Percentiles rank a stretch among this genome's conserved stretches.
phyloP scores from a whole-genome alignment of 2,797 vertebrate species.

The Pseudomugil tenellus region DNA sequence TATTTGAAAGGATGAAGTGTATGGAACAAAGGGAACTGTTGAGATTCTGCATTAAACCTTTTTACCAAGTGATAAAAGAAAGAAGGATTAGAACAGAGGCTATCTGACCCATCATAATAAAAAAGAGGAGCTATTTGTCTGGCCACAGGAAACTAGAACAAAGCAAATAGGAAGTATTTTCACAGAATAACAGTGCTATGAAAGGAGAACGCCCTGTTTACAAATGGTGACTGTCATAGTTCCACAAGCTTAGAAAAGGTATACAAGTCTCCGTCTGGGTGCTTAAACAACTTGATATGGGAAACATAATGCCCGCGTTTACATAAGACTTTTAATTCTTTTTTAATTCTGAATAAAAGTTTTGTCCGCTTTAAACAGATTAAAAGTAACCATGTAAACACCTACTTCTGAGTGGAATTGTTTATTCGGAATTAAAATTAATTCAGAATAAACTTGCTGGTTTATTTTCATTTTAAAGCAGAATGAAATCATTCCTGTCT shows the following conservation, averaged over 20 bases:
- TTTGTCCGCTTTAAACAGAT: too few species aligned
- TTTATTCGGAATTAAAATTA: too few species aligned
- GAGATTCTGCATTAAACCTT: slow-evolving; percentile 28
- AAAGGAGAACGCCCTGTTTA: slow-evolving; percentile 53
- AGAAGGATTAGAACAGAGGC: slow-evolving; percentile 2
- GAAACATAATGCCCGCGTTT: too few species aligned
- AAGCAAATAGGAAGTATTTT: slow-evolving; percentile 40
- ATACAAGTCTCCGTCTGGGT: slow-evolving; percentile 7
- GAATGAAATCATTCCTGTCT: too few species aligned
- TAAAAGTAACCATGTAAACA: too few species aligned
- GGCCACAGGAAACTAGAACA: slow-evolving; percentile 25
- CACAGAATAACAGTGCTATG: slow-evolving; percentile 31
- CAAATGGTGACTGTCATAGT: slow-evolving; percentile 15
- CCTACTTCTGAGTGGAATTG: too few species aligned
- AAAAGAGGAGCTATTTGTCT: slow-evolving; percentile 31
- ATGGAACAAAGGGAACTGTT: slow-evolving; percentile 28
- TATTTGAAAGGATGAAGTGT: slow-evolving; percentile 40
- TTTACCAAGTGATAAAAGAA: slow-evolving; percentile 33
- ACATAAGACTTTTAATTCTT: too few species aligned
- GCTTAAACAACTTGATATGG: slow-evolving; percentile 16
- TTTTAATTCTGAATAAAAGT: too few species aligned
- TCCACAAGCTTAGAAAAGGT: slow-evolving; percentile 27
- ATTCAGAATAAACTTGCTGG: too few species aligned
- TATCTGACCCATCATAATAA: slow-evolving; percentile 7
- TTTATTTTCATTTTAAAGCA: too few species aligned